Evolutionary conservation across 1,140 invertebrate species (phyloP).

Genomic region (Bombus picipes): DNA sequence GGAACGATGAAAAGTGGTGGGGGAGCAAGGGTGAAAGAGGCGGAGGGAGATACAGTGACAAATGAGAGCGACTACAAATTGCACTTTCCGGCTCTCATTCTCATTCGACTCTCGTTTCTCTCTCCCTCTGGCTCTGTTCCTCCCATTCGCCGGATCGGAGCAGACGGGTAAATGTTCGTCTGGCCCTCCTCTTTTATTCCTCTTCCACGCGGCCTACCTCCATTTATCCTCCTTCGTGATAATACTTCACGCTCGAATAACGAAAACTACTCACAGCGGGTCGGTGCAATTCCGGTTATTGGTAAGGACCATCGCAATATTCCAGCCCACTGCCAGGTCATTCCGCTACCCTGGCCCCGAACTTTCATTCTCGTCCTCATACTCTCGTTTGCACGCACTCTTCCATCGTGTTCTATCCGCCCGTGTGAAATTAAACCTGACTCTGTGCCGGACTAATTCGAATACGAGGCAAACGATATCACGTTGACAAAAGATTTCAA

Average conservation of each 20-base stretch:
- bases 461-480: not conserved
- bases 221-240: slow-evolving; percentile 67
- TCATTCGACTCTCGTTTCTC: slow-evolving; percentile 70
- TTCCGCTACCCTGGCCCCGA: not conserved
- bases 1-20: slow-evolving; percentile 59
- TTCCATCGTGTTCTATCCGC: not conserved
- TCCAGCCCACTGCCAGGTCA: slow-evolving; percentile 1
- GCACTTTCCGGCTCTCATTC: slow-evolving; percentile 71
- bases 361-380: slow-evolving; percentile 23
- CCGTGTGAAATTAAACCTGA: not conserved
- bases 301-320: slow-evolving; percentile 54
- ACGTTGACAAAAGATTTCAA: not conserved
- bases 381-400: not conserved
- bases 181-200: slow-evolving; percentile 65
- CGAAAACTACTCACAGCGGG: slow-evolving; percentile 65
- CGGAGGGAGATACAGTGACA: slow-evolving; percentile 68
- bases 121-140: slow-evolving; percentile 37
- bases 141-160: slow-evolving; percentile 62
- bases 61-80: slow-evolving; percentile 76
- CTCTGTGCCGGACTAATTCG: not conserved
- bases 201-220: slow-evolving; percentile 58
- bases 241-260: slow-evolving; percentile 65
- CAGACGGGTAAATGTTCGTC: slow-evolving; percentile 63
- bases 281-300: slow-evolving; percentile 64
- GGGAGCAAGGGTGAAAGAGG: slow-evolving; percentile 47